phyloP scores from a whole-genome alignment of 2,797 vertebrate species.

The Premnoplex brunnescens region DNA sequence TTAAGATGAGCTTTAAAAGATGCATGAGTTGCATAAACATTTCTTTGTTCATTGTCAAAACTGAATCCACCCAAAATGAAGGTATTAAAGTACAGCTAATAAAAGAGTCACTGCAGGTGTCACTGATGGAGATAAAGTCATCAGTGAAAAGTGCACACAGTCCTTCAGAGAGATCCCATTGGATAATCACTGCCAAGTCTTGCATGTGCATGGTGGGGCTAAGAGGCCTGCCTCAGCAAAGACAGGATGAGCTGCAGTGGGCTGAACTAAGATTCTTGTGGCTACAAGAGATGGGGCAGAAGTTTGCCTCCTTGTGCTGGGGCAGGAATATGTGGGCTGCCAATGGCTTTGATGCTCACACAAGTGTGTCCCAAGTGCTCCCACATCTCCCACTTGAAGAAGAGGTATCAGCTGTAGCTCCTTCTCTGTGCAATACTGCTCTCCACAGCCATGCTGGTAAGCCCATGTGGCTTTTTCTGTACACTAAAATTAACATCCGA shows the following conservation, averaged over 20 bases:
- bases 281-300: not conserved
- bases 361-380: rapidly evolving
- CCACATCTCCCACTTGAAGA: not conserved
- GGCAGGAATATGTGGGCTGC: not conserved
- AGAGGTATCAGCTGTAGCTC: not conserved
- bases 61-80: not conserved
- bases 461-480: not conserved
- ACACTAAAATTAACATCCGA: not conserved
- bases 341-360: not conserved
- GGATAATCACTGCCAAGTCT: rapidly evolving
- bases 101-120: not conserved
- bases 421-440: not conserved
- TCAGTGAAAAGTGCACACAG: not conserved
- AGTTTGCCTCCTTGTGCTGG: not conserved
- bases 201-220: not conserved
- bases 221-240: not conserved
- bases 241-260: not conserved
- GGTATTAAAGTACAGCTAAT: not conserved
- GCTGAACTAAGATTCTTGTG: not conserved
- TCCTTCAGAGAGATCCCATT: not conserved
- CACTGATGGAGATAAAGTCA: rapidly evolving
- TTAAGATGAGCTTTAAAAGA: not conserved
- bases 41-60: not conserved
- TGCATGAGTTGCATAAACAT: not conserved
- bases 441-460: not conserved